phyloP scores from a whole-genome alignment of 2,113 vertebrate genomes.

The Paracyprichromis sp. region DNA sequence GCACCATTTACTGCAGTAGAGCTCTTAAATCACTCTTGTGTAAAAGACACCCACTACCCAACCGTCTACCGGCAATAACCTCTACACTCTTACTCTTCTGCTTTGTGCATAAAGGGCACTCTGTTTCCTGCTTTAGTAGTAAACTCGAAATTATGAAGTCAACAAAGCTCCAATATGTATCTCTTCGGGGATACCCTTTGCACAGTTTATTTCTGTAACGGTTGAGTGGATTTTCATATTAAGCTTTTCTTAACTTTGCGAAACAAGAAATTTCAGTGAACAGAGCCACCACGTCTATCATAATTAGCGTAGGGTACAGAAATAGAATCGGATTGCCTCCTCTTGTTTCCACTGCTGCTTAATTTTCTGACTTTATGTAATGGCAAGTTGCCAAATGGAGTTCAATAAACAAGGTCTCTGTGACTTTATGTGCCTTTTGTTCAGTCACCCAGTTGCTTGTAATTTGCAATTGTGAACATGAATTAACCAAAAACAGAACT shows the following conservation, averaged over 20 bases:
- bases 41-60: neutral
- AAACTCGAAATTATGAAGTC: neutral
- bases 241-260: neutral
- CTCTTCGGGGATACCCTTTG: neutral
- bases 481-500: neutral
- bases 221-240: neutral
- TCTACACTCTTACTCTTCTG: neutral
- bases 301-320: neutral
- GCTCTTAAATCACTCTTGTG: neutral
- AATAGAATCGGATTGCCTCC: neutral
- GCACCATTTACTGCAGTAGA: neutral
- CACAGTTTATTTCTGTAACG: neutral
- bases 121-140: neutral
- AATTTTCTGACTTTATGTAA: neutral
- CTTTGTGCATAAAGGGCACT: neutral
- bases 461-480: neutral
- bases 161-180: neutral
- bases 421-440: neutral
- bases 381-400: neutral
- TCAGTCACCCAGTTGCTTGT: neutral
- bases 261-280: neutral
- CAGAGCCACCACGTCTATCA: neutral
- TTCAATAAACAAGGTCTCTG: neutral
- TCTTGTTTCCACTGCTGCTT: neutral
- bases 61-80: neutral